Evolutionary conservation across 2,888 invertebrate genomes (phyloP).

Genomic region (Zeuzera pyrina): DNA sequence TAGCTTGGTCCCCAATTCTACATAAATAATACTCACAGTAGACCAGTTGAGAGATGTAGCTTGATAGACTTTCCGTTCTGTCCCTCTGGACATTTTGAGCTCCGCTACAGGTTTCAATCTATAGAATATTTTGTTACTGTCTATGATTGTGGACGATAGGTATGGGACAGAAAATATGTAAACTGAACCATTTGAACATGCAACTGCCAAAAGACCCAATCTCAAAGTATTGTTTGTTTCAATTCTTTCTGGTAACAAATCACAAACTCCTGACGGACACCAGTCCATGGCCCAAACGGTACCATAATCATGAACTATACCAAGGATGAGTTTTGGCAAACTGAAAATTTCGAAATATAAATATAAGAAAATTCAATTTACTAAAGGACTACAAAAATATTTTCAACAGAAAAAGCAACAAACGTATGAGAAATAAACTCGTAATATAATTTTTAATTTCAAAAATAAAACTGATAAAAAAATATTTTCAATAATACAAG

Average conservation of each 20-base stretch:
- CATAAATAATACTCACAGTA: conserved; percentile 61
- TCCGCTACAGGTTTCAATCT: conserved; percentile 62
- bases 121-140: conserved; percentile 46
- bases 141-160: conserved; percentile 32
- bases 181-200: conserved; percentile 77
- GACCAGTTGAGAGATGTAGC: conserved; percentile 67
- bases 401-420: too few species aligned
- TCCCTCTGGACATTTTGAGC: conserved; percentile 34
- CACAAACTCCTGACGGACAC: conserved; percentile 83
- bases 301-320: conserved; percentile 76
- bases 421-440: too few species aligned
- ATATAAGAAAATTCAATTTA: too few species aligned
- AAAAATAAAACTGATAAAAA: too few species aligned
- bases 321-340: conserved; percentile 59
- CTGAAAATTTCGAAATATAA: conserved; percentile 26
- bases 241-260: conserved; percentile 20
- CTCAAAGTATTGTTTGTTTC: conserved; percentile 31
- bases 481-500: too few species aligned
- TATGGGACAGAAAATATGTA: conserved; percentile 75
- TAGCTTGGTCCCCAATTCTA: too few species aligned
- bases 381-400: too few species aligned
- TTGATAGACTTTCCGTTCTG: conserved; percentile 41
- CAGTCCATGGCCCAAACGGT: conserved; percentile 80
- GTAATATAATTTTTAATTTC: too few species aligned
- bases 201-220: conserved; percentile 80